These are phyloP conservation scores for Pseudorhombus dupliciocellatus DNA, from an alignment of 2,113 vertebrate species.

Conservation along the genomic window DNA sequence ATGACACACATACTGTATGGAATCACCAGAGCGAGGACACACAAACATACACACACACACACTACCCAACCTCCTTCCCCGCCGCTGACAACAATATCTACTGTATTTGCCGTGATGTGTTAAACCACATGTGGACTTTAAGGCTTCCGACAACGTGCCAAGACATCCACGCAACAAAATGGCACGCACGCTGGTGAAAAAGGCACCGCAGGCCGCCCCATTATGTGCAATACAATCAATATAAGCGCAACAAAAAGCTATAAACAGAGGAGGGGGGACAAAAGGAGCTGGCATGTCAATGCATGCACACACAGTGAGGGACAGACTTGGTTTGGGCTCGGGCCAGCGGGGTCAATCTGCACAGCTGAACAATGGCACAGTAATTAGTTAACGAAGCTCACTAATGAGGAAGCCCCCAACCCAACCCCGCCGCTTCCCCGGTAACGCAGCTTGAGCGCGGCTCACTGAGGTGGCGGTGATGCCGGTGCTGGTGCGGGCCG, in stretches of 20 bases:
- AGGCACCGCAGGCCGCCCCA: conserved; percentile 36
- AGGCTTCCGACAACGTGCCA: conserved; percentile 39
- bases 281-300: conserved; percentile 61
- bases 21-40: conserved; percentile 10
- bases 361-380: conserved; percentile 67
- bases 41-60: not conserved
- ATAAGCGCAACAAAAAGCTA: conserved; percentile 61
- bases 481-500: not conserved
- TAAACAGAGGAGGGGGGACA: conserved; percentile 46
- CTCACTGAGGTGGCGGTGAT: conserved; percentile 21
- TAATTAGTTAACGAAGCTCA: conserved; percentile 78
- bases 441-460: conserved; percentile 28
- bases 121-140: conserved; percentile 10
- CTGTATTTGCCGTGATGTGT: not conserved
- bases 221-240: conserved; percentile 62
- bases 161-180: conserved; percentile 50
- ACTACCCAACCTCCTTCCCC: not conserved
- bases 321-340: conserved; percentile 46
- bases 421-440: conserved; percentile 32
- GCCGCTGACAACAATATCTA: not conserved
- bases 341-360: conserved; percentile 73
- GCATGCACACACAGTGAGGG: conserved; percentile 26
- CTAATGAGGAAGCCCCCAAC: conserved; percentile 67
- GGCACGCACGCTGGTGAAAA: conserved; percentile 45
- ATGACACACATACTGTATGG: conserved; percentile 19